Evolutionary conservation across 2,888 invertebrate genomes (phyloP).

Genomic region (Coelopa pilipes): DNA sequence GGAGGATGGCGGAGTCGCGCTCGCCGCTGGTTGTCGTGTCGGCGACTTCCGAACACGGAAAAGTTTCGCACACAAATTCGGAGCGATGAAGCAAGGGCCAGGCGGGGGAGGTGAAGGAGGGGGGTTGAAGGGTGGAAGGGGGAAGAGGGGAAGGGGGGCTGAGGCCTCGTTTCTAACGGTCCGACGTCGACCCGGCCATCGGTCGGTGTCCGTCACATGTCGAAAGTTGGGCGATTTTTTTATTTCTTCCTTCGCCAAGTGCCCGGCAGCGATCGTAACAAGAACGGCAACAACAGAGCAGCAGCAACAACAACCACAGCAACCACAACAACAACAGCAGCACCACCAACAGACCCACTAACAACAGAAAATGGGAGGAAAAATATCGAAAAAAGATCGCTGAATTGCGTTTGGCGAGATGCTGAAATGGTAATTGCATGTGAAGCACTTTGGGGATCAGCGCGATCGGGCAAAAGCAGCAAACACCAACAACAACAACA

Average conservation of each 20-base stretch:
- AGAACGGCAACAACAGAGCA: constrained; percentile 5
- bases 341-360: neutral
- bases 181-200: neutral
- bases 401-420: constrained; percentile 6
- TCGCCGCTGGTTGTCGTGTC: neutral
- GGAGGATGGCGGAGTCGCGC: no score
- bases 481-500: constrained; percentile 40
- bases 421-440: constrained; percentile 25
- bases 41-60: neutral
- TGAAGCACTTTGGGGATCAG: constrained; percentile 1
- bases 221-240: constrained; percentile 41
- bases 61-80: neutral
- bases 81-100: no score
- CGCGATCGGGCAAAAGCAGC: neutral
- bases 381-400: neutral
- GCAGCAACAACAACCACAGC: neutral
- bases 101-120: no score
- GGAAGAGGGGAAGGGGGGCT: neutral
- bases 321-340: constrained; percentile 12
- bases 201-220: constrained; percentile 36
- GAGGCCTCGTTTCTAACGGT: neutral
- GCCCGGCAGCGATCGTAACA: constrained; percentile 32
- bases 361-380: constrained; percentile 14
- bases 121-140: no score
- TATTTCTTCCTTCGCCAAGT: constrained; percentile 10